Evolutionary conservation across 2,888 invertebrate genomes (phyloP).

Genomic region (Acrocyrtus sp.): DNA sequence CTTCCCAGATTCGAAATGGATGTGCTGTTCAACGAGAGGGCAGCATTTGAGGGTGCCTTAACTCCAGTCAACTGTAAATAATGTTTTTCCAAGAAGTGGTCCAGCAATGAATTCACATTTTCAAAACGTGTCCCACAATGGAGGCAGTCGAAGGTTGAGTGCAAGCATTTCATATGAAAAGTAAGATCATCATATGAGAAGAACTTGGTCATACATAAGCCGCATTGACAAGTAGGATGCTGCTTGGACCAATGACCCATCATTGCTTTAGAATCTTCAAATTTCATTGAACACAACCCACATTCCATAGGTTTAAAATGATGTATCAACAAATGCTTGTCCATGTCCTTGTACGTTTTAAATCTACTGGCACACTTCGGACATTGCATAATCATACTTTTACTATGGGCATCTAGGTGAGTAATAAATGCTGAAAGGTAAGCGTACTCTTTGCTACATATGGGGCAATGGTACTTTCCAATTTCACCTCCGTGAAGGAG

Average conservation of each 20-base stretch:
- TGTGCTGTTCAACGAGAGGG: too few species aligned
- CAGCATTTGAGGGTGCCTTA: too few species aligned
- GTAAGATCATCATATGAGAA: conserved; percentile 40
- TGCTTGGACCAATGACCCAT: conserved; percentile 33
- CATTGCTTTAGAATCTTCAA: conserved; percentile 18
- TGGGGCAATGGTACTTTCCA: conserved; percentile 13
- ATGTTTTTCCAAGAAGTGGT: conserved; percentile 8
- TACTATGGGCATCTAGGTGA: conserved; percentile 34
- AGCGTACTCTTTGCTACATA: conserved; percentile 14
- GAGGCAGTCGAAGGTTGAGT: conserved; percentile 26
- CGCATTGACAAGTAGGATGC: conserved; percentile 44
- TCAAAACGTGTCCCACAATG: conserved; percentile 17
- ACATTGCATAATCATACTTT: conserved; percentile 30
- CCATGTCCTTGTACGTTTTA: conserved; percentile 24
- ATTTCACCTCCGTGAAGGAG: conserved; percentile 8
- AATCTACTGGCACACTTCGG: conserved; percentile 31
- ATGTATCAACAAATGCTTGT: conserved; percentile 32
- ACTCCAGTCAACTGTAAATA: background rate
- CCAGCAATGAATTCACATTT: conserved; percentile 7
- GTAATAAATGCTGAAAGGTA: background rate
- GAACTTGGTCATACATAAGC: conserved; percentile 34
- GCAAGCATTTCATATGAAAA: conserved; percentile 30
- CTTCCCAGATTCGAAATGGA: background rate
- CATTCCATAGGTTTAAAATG: conserved; percentile 43
- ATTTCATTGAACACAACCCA: conserved; percentile 20